Evolutionary conservation across 2,888 invertebrate species (phyloP).

Genomic region (Drosophila falleni): DNA sequence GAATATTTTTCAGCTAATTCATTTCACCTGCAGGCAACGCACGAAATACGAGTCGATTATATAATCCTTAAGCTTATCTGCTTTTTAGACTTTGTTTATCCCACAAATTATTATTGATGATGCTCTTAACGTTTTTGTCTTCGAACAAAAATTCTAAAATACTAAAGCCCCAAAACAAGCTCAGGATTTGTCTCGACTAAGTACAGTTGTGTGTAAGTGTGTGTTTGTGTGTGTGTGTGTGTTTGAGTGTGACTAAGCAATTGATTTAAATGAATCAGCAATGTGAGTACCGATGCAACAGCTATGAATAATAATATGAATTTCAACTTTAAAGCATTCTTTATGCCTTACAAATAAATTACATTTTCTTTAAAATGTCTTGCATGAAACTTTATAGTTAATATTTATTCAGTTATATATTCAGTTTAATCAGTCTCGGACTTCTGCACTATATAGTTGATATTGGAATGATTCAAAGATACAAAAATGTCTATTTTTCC

Average conservation of each 20-base stretch:
- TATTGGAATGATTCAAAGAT: too few relatives aligned
- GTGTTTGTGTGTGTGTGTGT: not conserved
- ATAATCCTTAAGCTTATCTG: conserved; percentile 49
- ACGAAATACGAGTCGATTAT: conserved; percentile 33
- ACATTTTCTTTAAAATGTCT: not conserved
- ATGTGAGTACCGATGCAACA: not conserved
- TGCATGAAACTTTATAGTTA: not conserved
- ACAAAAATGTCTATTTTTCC: too few relatives aligned
- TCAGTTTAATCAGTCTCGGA: too few relatives aligned
- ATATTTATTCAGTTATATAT: too few relatives aligned
- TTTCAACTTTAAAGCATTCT: not conserved
- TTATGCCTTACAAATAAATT: not conserved
- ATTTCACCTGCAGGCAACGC: conserved; percentile 59
- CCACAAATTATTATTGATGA: conserved; percentile 57
- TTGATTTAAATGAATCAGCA: conserved; percentile 19
- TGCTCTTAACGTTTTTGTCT: conserved; percentile 23
- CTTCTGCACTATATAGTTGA: too few relatives aligned
- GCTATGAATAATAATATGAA: conserved; percentile 3
- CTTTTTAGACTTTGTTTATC: conserved; percentile 37
- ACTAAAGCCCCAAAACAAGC: conserved; percentile 8
- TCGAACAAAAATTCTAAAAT: not conserved
- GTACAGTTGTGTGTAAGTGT: not conserved
- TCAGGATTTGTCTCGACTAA: conserved; percentile 7
- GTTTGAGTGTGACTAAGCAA: conserved; percentile 7
- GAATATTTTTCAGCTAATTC: conserved; percentile 40